phyloP scores from a whole-genome alignment of 2,797 vertebrate species.

The Helostoma temminkii region DNA sequence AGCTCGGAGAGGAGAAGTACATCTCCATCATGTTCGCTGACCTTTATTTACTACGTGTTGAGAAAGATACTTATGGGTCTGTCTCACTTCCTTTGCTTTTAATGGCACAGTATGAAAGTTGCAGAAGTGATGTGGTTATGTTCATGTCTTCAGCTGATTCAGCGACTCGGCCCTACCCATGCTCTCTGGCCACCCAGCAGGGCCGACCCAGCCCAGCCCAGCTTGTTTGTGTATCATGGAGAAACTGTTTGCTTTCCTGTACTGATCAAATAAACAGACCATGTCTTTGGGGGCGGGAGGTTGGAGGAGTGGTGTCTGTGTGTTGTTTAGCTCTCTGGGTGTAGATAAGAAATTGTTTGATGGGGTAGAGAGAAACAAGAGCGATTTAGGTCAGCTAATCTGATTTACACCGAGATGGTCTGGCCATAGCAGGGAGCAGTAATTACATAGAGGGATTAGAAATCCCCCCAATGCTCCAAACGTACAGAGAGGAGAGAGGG shows the following conservation, averaged over 20 bases:
- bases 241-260: conserved; percentile 79
- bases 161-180: conserved; percentile 32
- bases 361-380: conserved; percentile 84
- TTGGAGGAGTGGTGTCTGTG: conserved; percentile 72
- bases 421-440: conserved; percentile 86
- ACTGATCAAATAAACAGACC: conserved; percentile 83
- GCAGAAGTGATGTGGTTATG: conserved; percentile 67
- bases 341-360: conserved; percentile 90
- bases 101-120: conserved; percentile 49
- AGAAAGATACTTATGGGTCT: conserved; percentile 51
- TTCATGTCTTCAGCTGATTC: conserved; percentile 43
- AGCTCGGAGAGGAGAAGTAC: conserved; percentile 68
- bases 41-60: conserved; percentile 78
- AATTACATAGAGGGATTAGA: conserved; percentile 91
- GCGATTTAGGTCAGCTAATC: conserved; percentile 88
- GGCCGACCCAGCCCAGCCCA: conserved; percentile 53
- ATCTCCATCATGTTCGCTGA: conserved; percentile 79
- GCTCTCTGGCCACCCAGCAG: conserved; percentile 70
- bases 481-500: conserved; percentile 70
- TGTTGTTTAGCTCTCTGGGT: conserved; percentile 84
- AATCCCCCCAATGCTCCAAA: conserved; percentile 63
- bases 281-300: conserved; percentile 68
- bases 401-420: conserved; percentile 86
- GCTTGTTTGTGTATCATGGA: conserved; percentile 81
- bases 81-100: conserved; percentile 54